Conservation (phyloP, 53 echinoderm and acorn worm genomes). For the Actinopyga echinites region DNA sequence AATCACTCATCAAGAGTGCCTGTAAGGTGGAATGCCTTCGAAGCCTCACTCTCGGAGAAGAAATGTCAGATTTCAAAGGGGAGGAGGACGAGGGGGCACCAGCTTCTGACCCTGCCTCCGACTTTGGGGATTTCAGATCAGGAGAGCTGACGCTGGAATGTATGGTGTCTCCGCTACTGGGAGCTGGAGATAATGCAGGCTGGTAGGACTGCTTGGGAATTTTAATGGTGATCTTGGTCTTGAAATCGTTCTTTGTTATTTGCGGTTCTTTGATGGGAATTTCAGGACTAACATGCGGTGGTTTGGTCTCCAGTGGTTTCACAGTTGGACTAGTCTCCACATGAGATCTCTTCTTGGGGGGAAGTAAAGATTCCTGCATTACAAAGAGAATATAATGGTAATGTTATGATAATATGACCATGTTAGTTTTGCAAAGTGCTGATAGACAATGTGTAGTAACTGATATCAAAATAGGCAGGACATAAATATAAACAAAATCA, state of each 20-base stretch:
- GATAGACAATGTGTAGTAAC: too few species aligned
- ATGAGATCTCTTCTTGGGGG: conserved; percentile 30
- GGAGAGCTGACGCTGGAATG: conserved; percentile 39
- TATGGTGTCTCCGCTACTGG: conserved; percentile 39
- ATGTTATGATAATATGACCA: not conserved
- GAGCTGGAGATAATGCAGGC: conserved; percentile 12
- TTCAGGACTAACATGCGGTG: not conserved
- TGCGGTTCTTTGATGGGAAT: conserved; percentile 26
- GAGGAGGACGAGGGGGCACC: not conserved
- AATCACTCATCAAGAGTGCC: conserved; percentile 25
- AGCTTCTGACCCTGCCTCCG: conserved; percentile 18
- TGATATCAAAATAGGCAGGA: too few species aligned
- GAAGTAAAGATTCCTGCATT: conserved; percentile 20
- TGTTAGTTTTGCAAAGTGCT: too few species aligned
- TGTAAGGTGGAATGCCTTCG: conserved; percentile 37
- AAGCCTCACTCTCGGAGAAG: conserved; percentile 26
- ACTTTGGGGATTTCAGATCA: conserved; percentile 20
- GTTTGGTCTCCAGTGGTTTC: not conserved
- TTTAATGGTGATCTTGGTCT: conserved; percentile 43
- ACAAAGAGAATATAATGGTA: not conserved
- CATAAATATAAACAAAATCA: too few species aligned
- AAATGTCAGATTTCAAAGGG: not conserved
- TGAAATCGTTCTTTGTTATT: conserved; percentile 37
- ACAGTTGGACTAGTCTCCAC: not conserved
- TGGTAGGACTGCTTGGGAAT: conserved; percentile 38